Evolutionary conservation across 2,888 invertebrate species (phyloP), one percentile per base, ranked within the genome.

Genomic region (Deroplatys truncata): DNA sequence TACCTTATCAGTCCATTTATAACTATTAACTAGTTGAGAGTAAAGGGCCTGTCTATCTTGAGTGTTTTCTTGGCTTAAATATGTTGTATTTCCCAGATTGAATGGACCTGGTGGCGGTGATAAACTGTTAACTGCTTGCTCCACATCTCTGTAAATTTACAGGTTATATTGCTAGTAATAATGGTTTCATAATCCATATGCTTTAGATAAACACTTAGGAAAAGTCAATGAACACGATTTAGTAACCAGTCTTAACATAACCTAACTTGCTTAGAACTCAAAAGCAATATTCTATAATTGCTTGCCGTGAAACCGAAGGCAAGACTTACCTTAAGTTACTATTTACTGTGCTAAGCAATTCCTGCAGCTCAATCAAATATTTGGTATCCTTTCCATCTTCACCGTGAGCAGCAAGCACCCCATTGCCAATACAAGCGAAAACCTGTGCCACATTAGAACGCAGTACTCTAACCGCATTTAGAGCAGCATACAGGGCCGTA

Each of bases 1-100:
- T 92, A 97, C 96, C 94, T 98, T 98, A 92, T 98, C 98, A 8
- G 97, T 97, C 98, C 98, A 98, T 93, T 98, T 98, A 93, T 98
- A 98, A 92, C 97, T 97, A 92, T 97, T 97, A 0, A 98, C 97
- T 56, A 98, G 93, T 91, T 98, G 98, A 0, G 97, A 96, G 93
- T 98, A 98, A 20, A 98, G 93, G 9, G 97, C 97, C 92, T 98
- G 98, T 84, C 98, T 95, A 92, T 99, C 98, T 92, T 97, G 97
- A 0, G 98, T 97, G 0, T 98, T 98, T 94, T 99, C 99, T 93
- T 98, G 98, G 91, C 97, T 97, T 82, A 99, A 94, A 92, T 96
- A 97, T 9, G 97, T 96, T 0, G 98, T 97, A 93, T 98, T 98
- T 0, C 97, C 98, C 90, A 98, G 94, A 92, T 95, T 97, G 92